Evolutionary conservation across 2,113 vertebrate species (phyloP).

Genomic region (Mohoua ochrocephala): DNA sequence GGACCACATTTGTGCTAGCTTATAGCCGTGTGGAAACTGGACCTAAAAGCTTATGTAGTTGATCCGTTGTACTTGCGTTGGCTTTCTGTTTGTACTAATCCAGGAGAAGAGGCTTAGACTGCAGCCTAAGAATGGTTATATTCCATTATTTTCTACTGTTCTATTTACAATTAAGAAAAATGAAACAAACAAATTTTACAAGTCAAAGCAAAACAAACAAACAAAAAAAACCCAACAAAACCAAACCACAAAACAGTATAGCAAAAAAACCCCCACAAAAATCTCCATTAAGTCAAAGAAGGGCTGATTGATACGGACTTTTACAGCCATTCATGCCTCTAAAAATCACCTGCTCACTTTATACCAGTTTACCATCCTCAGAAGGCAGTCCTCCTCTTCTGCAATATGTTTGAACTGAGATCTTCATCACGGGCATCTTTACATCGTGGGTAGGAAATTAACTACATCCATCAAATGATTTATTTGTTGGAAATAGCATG

Average conservation of each 20-base stretch:
- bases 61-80: not conserved
- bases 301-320: not conserved
- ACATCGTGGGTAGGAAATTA: not conserved
- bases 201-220: not conserved
- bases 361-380: not conserved
- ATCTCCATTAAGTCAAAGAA: not conserved
- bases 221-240: not conserved
- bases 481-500: not conserved
- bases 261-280: rapidly evolving
- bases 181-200: not conserved
- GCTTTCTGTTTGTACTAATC: not conserved
- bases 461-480: not conserved
- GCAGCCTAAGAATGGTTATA: not conserved
- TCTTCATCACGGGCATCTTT: not conserved
- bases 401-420: not conserved
- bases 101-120: not conserved
- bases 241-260: not conserved
- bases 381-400: not conserved
- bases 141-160: not conserved
- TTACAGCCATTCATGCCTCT: not conserved
- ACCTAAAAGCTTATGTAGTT: not conserved
- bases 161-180: not conserved
- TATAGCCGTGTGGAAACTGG: not conserved
- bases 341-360: not conserved
- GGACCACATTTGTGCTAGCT: not conserved